Conservation (phyloP, 2,113 vertebrate genomes). For the Tachycineta bicolor region DNA sequence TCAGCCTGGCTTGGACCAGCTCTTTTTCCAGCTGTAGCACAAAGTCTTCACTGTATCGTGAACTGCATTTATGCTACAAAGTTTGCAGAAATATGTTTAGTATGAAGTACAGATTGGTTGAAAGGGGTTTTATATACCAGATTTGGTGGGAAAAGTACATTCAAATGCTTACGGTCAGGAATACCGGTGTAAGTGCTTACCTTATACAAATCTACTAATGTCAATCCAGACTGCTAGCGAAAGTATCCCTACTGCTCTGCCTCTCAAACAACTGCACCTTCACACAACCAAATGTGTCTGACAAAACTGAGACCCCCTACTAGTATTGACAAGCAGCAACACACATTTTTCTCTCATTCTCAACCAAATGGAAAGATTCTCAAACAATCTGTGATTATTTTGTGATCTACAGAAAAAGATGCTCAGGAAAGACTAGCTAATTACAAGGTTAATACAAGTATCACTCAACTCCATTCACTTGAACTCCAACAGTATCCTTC, state of each 20-base stretch:
- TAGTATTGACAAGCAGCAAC: background rate
- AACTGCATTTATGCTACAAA: slow-evolving; percentile 86
- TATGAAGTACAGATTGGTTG: background rate
- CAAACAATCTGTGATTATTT: background rate
- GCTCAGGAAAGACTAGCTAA: background rate
- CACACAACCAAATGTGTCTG: background rate
- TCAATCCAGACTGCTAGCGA: background rate
- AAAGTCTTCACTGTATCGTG: slow-evolving; percentile 91
- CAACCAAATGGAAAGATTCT: background rate
- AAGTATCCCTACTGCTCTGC: background rate
- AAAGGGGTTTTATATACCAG: background rate
- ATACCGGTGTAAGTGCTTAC: background rate
- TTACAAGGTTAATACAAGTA: background rate
- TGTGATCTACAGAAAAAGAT: background rate
- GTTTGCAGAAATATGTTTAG: slow-evolving; percentile 70
- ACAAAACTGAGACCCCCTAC: background rate
- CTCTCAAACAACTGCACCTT: background rate
- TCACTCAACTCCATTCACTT: background rate
- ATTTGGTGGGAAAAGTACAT: background rate
- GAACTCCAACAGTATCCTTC: background rate
- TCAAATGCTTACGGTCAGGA: background rate
- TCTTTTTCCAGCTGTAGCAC: slow-evolving; percentile 95
- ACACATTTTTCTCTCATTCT: background rate
- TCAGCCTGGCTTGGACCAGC: slow-evolving; percentile 92
- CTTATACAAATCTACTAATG: background rate